Evolutionary conservation across 1,140 invertebrate species (phyloP).

Genomic region (Calycopis cecrops): DNA sequence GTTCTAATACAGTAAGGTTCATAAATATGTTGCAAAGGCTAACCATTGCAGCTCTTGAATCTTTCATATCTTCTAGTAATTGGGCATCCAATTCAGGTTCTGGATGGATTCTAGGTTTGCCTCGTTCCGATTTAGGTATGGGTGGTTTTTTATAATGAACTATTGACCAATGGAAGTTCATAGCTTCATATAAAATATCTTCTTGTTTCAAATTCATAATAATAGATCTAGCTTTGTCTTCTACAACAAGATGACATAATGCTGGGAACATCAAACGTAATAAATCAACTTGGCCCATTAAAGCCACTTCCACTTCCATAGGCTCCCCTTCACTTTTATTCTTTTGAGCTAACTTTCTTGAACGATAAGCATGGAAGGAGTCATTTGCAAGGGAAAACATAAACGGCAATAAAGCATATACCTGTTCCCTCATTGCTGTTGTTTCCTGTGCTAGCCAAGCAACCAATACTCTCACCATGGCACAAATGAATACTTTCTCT

Average conservation of each 20-base stretch:
- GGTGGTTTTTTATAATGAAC: slow-evolving; percentile 90
- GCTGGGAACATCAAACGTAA: slow-evolving; percentile 89
- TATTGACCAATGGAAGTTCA: slow-evolving; percentile 90
- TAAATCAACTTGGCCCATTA: slow-evolving; percentile 83
- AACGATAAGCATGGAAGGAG: slow-evolving; percentile 84
- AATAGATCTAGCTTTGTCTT: slow-evolving; percentile 89
- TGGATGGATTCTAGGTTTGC: slow-evolving; percentile 83
- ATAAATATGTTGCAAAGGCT: slow-evolving; percentile 94
- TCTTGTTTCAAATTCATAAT: slow-evolving; percentile 87
- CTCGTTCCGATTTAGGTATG: slow-evolving; percentile 84
- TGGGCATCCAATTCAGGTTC: slow-evolving; percentile 83
- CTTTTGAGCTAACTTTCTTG: slow-evolving; percentile 78
- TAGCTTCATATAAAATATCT: slow-evolving; percentile 85
- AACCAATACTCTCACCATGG: slow-evolving; percentile 87
- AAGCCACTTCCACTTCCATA: slow-evolving; percentile 67
- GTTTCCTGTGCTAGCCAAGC: slow-evolving; percentile 95
- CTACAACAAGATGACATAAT: slow-evolving; percentile 92
- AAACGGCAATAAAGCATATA: slow-evolving; percentile 86
- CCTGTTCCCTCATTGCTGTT: slow-evolving; percentile 88
- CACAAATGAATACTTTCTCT: slow-evolving; percentile 87
- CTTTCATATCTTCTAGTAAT: slow-evolving; percentile 86
- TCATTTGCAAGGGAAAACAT: slow-evolving; percentile 87
- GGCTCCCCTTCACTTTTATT: slow-evolving; percentile 74
- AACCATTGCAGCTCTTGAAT: slow-evolving; percentile 87
- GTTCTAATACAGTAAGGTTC: slow-evolving; percentile 92